These are phyloP conservation scores for Hartigia nigra DNA, from an alignment of 2,888 invertebrate genomes.

Conservation along the genomic window DNA sequence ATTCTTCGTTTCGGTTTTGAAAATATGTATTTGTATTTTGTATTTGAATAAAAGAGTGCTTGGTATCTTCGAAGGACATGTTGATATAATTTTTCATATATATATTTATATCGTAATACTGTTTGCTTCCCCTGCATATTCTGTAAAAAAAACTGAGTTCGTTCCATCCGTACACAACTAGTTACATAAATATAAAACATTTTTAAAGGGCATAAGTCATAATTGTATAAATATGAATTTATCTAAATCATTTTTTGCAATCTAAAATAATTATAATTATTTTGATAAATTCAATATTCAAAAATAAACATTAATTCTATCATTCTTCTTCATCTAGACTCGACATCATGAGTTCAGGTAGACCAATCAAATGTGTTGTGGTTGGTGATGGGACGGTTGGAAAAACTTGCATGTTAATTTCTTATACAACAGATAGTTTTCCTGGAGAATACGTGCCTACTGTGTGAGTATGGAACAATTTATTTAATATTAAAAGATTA, in stretches of 20 bases:
- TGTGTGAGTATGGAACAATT: constrained; percentile 76
- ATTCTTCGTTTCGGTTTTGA: neutral
- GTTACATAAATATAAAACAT: neutral
- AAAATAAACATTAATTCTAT: neutral
- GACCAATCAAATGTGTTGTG: constrained; percentile 92
- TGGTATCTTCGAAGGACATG: neutral
- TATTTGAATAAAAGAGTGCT: neutral
- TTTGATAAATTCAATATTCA: neutral
- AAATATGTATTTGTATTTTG: neutral
- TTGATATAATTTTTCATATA: neutral
- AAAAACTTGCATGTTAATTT: constrained; percentile 94
- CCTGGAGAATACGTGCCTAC: constrained; percentile 96
- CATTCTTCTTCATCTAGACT: constrained; percentile 10
- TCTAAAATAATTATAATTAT: neutral
- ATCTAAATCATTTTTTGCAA: neutral
- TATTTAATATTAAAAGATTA: constrained; percentile 18
- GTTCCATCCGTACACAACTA: neutral
- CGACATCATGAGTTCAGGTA: constrained; percentile 84
- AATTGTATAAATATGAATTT: neutral
- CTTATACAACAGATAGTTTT: constrained; percentile 93
- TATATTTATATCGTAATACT: neutral
- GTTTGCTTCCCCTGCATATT: neutral
- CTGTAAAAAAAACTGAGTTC: neutral
- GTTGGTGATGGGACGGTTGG: constrained; percentile 95
- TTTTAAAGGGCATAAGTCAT: neutral